Base-by-base conservation (phyloP, 2,797 vertebrate species). In the Apodemus agrarius region DNA sequence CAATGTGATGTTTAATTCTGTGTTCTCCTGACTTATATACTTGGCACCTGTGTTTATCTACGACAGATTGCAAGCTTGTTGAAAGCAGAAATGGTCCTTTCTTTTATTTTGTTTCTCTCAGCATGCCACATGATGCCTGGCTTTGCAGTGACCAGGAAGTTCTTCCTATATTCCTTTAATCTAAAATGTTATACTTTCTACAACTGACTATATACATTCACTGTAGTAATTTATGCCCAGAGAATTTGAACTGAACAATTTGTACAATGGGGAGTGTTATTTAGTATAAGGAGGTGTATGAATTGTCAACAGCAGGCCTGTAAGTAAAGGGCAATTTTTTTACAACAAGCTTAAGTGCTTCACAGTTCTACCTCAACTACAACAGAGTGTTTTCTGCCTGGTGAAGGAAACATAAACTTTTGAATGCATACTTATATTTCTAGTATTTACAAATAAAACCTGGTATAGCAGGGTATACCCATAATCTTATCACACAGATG, bases 1-100 rank as follows among this genome's bases (percentile, higher is more conserved):
- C 63, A 54, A 31, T 17, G 24, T 1, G 91, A 29, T 29, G 52
- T 91, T 96, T 94, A 87, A 65, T 89, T 82, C 52, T 81, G 34
- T 31, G 21, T 54, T 88, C 52, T 37, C 59, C 59, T 96, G 87
- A 57, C 46, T 90, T 93, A 40, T 3, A 24, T 43, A 24, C n/a
- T 82, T 90, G 78, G 43, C 34, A 92, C 34, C 72, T 63, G 22
- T 75, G 13, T 92, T 88, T 94, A 29, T 85, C 67, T 75, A 92
- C 59, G 63, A 92, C 22, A 79, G 29, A 76, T n/a, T 67, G 1
- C 4, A 94, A 92, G 59, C 43, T 92, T 89, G 22, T 81, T 54
- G 17, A 86, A 61, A 95, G 10, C 34, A 91, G 81, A 93, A 96
- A 90, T 54, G 75, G 57, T n/a, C 52, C 19, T 95, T 95, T 96